Percentiles rank a stretch among this genome's conserved stretches.
phyloP scores from a whole-genome alignment of 2,888 invertebrate species.

The Dasypogon diadema region DNA sequence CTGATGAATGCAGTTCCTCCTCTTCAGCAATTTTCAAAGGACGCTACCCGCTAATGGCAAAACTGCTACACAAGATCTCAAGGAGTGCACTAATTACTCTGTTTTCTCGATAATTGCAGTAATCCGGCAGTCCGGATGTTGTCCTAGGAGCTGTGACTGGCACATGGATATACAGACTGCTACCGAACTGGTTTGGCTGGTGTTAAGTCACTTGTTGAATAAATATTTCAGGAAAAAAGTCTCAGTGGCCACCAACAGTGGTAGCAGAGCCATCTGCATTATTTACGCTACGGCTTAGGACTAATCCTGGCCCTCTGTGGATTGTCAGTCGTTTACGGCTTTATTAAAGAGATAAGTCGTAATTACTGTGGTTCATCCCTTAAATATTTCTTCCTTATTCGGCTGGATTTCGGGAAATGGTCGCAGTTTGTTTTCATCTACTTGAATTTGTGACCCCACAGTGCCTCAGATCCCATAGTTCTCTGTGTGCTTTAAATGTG shows the following conservation, averaged over 20 bases:
- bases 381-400: conserved; percentile 22
- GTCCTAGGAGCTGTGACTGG: neutral
- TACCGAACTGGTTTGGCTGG: neutral
- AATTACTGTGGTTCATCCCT: conserved; percentile 30
- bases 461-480: neutral
- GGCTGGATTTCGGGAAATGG: conserved; percentile 26
- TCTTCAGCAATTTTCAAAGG: no score
- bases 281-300: conserved; percentile 28
- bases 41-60: no score
- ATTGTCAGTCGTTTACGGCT: conserved; percentile 29
- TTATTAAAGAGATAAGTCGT: conserved; percentile 34
- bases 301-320: conserved; percentile 26
- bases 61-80: neutral
- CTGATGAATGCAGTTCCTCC: no score
- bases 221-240: neutral
- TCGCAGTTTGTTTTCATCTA: conserved; percentile 4
- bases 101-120: neutral
- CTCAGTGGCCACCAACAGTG: neutral
- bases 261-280: conserved; percentile 10
- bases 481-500: neutral
- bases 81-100: neutral
- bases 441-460: neutral
- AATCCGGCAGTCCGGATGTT: neutral
- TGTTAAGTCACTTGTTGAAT: conserved; percentile 11
- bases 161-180: neutral